Conservation (phyloP, 2,113 vertebrate species). For the Fregata magnificens region DNA sequence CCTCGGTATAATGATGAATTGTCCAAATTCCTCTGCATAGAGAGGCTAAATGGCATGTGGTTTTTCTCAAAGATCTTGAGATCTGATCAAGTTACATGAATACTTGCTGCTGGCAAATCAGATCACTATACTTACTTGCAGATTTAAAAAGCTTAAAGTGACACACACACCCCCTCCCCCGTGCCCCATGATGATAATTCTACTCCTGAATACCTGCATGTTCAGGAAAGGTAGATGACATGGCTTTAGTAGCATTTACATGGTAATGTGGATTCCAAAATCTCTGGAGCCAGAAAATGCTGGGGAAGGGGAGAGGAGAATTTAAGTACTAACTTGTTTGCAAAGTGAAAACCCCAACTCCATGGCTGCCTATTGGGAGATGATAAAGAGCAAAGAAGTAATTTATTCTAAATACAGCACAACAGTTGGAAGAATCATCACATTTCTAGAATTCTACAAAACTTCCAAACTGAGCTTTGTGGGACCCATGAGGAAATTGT, state of each 20-base stretch:
- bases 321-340: not conserved
- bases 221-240: not conserved
- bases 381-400: not conserved
- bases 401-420: not conserved
- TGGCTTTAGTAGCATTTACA: not conserved
- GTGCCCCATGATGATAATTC: no score
- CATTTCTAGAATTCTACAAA: not conserved
- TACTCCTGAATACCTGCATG: not conserved
- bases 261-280: not conserved
- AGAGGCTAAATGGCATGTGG: not conserved
- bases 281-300: not conserved
- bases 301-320: not conserved
- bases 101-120: constrained; percentile 11
- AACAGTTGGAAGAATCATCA: not conserved
- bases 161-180: no score
- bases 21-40: constrained; percentile 35
- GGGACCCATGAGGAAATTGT: not conserved
- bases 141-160: not conserved
- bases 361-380: not conserved
- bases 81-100: constrained; percentile 35
- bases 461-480: not conserved
- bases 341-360: not conserved
- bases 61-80: constrained; percentile 9
- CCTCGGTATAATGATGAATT: constrained; percentile 43
- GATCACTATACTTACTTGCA: not conserved